Percentiles rank a stretch among this genome's conserved stretches.
Evolutionary conservation across 2,113 vertebrate species (phyloP).

Genomic region (Acanthisitta chloris): DNA sequence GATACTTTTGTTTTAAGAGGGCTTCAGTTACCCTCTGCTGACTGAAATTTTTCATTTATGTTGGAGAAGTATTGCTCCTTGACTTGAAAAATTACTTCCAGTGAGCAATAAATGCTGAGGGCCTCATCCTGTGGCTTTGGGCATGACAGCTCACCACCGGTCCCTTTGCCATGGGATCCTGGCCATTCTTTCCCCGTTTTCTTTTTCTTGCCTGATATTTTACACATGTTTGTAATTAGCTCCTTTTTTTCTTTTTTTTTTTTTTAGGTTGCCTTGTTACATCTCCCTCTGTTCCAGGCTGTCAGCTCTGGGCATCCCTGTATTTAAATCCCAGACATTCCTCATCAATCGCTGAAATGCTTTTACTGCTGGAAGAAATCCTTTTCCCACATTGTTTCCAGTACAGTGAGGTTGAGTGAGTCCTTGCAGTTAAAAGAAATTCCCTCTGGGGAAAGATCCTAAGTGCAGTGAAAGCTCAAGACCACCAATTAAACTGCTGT

Average conservation of each 20-base stretch:
- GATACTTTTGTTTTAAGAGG: constrained; percentile 20
- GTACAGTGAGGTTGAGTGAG: not conserved
- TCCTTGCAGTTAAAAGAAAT: not conserved
- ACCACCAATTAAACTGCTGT: not conserved
- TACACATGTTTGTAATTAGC: constrained; percentile 67
- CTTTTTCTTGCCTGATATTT: constrained; percentile 49
- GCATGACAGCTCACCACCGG: not conserved
- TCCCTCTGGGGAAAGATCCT: not conserved
- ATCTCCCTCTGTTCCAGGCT: constrained; percentile 28
- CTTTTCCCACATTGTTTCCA: not conserved
- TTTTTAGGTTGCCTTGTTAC: constrained; percentile 13
- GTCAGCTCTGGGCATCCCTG: not conserved
- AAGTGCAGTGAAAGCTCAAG: not conserved
- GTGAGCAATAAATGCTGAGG: not conserved
- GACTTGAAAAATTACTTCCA: constrained; percentile 50
- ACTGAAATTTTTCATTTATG: constrained; percentile 46
- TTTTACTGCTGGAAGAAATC: not conserved
- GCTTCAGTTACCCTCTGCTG: constrained; percentile 29
- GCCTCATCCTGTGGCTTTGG: constrained; percentile 32
- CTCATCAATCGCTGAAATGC: constrained; percentile 16
- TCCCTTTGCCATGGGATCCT: constrained; percentile 35
- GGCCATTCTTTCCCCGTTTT: constrained; percentile 43
- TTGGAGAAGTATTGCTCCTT: constrained; percentile 37
- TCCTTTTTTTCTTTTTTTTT: not conserved
- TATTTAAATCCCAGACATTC: constrained; percentile 26